phyloP scores from a whole-genome alignment of 23 tunicate genomes.

The Oikopleura albicans region DNA sequence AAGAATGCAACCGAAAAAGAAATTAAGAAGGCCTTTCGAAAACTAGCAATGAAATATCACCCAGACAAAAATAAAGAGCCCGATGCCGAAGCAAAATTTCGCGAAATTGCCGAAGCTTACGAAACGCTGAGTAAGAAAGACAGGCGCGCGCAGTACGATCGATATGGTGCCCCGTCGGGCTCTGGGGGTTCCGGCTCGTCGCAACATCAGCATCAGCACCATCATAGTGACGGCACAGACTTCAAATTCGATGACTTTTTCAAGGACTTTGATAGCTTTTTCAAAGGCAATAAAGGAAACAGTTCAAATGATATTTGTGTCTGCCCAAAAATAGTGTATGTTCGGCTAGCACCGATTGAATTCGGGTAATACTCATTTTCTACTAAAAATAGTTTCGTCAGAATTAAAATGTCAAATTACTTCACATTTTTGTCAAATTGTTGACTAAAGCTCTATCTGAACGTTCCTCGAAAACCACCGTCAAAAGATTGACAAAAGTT shows the following conservation, averaged over 20 bases:
- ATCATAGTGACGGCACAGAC: neutral
- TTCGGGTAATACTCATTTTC: too few relatives aligned
- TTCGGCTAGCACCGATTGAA: too few relatives aligned
- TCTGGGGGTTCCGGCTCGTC: neutral
- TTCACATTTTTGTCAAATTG: too few relatives aligned
- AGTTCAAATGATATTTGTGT: too few relatives aligned
- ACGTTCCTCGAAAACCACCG: too few relatives aligned
- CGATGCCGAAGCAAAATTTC: slow-evolving; percentile 63
- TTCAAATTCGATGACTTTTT: neutral
- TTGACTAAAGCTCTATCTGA: too few relatives aligned
- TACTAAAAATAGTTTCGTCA: too few relatives aligned
- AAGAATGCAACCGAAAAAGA: slow-evolving; percentile 46
- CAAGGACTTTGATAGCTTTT: neutral
- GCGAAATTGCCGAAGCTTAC: slow-evolving; percentile 56
- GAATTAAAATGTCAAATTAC: too few relatives aligned
- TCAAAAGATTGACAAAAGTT: too few relatives aligned
- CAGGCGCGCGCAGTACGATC: neutral
- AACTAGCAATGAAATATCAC: slow-evolving; percentile 64
- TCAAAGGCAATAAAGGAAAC: neutral
- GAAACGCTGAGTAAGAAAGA: neutral
- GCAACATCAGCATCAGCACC: neutral
- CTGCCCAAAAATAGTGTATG: too few relatives aligned
- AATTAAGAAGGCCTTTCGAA: slow-evolving; percentile 66
- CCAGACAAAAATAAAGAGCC: slow-evolving; percentile 79
- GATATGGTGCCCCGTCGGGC: neutral